Evolutionary conservation across 2,797 vertebrate genomes (phyloP), one percentile per base, ranked within the genome.

Genomic region (Carcharodon carcharias): DNA sequence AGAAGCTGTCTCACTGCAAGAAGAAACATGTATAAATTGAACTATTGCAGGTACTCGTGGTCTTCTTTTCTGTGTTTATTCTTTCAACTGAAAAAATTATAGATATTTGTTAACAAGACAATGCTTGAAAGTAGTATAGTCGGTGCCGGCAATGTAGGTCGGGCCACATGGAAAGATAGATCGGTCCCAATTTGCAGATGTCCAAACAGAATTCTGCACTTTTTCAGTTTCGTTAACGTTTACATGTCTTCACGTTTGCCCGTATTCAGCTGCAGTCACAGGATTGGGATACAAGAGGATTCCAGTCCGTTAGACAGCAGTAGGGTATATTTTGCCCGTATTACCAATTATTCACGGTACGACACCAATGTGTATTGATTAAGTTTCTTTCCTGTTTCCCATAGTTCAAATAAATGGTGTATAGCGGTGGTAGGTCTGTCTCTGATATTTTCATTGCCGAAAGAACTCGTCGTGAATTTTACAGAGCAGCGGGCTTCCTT

Each of bases 1-100:
- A 93, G 91, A 26, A 93, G 91, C 45, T 93, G 91, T 67, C 91
- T 93, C 91, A 93, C 91, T 93, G 63, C 2, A 93, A 93, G 3
- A 45, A 7, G 67, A 67, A 26, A 40, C 8, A 67, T 9, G 3
- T 77, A 26, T n/a, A 31, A 58, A 5, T 9, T 6, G 4, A 26
- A 2, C 45, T n/a, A 8, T 23, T 50, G 21, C 5, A 85, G 26
- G 21, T 50, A 6, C 40, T 0, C 21, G 7, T 50, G 2, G 82
- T 6, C 82, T 9, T 77, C n/a, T 21, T 85, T 23, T 85, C 1
- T 85, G 21, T 2, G 50, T 77, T 50, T 50, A 6, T 2, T 50
- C 40, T 85, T 85, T 50, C 3, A 85, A 26, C 21, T 85, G 0
- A 23, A 50, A 50, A 85, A 3, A 8, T 85, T 50, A 21, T 50